Base-by-base conservation (phyloP, 2,888 invertebrate genomes). In the Ceramica pisi region DNA sequence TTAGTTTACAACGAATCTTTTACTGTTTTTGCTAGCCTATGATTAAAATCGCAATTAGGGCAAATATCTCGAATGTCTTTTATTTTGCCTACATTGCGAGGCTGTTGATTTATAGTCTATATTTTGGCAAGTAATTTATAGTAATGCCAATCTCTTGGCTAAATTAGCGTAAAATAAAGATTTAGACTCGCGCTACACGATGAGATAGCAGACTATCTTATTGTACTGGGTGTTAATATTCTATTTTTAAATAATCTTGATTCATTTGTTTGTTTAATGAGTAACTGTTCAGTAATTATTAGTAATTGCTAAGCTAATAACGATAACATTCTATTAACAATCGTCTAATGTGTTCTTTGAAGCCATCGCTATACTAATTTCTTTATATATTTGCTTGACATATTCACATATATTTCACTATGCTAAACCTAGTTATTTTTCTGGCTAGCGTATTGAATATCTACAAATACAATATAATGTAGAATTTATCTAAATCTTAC, bases 1-100 rank as follows among this genome's bases (percentile, higher is more conserved):
- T n/a, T 57, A 38, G 21, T 57, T 57, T 14, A 57, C 14, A 14
- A 14, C 14, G 21, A 57, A 21, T 7, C 14, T 57, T 14, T 3
- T 9, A 21, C 6, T 2, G 6, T 38, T 21, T 55, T 21, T 38
- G 21, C 57, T 21, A 57, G 21, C 8, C 5, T 38, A 57, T 21
- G 38, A 10, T 31, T 16, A 53, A 31, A 16, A 26, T 53, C 7
- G 31, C 35, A 38, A 38, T 38, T 44, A 63, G 5, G 10, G 10
- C n/a, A 74, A 35, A 31, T 38, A 23, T 31, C 9, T 67, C 6
- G 5, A 9, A 19, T 75, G 69, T 76, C 44, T 76, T 77, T 69
- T 76, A 46, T 46, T 12, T 19, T 38, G 50, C 21, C 35, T 23
- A 21, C n/a, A 48, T 9, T n/a, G 12, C 8, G n/a, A 48, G 12